Conservation (phyloP, 2,113 vertebrate species). For the Isichthys henryi region DNA sequence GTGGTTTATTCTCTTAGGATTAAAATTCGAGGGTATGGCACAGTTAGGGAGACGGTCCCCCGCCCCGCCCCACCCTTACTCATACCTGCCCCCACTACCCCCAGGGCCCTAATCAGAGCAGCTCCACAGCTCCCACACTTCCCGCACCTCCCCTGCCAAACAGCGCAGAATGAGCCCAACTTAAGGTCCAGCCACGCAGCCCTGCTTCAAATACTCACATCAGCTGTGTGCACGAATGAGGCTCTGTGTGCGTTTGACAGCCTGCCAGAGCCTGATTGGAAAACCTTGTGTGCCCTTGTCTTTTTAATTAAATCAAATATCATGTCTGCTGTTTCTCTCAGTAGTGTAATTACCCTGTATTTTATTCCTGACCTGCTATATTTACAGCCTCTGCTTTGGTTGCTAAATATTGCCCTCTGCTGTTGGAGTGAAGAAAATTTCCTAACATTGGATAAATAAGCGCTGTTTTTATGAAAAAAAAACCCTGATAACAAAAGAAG, state of each 20-base stretch:
- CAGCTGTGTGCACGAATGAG: slow-evolving; percentile 44
- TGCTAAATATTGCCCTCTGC: slow-evolving; percentile 26
- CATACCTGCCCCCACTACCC: not conserved
- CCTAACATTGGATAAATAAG: not conserved
- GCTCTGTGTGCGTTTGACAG: slow-evolving; percentile 19
- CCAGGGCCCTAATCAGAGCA: slow-evolving; percentile 29
- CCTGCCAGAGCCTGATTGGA: not conserved
- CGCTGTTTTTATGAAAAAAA: not conserved
- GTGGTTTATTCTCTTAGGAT: not conserved
- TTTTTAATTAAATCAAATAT: not conserved
- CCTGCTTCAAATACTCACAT: slow-evolving; percentile 61
- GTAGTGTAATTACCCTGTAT: not conserved
- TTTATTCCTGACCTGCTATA: not conserved
- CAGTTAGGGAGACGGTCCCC: not conserved
- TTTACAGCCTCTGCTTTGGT: not conserved
- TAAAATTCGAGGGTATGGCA: not conserved
- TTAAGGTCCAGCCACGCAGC: slow-evolving; percentile 47
- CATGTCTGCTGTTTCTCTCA: not conserved
- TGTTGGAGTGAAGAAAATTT: slow-evolving; percentile 5
- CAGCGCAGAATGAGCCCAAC: slow-evolving; percentile 66
- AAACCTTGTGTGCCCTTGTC: not conserved
- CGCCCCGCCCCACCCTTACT: not conserved
- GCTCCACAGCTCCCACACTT: slow-evolving; percentile 26
- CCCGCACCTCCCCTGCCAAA: slow-evolving; percentile 50
- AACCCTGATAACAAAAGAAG: not conserved